phyloP scores from a whole-genome alignment of 1,140 invertebrate genomes.

The Drosophila nigromelanica region DNA sequence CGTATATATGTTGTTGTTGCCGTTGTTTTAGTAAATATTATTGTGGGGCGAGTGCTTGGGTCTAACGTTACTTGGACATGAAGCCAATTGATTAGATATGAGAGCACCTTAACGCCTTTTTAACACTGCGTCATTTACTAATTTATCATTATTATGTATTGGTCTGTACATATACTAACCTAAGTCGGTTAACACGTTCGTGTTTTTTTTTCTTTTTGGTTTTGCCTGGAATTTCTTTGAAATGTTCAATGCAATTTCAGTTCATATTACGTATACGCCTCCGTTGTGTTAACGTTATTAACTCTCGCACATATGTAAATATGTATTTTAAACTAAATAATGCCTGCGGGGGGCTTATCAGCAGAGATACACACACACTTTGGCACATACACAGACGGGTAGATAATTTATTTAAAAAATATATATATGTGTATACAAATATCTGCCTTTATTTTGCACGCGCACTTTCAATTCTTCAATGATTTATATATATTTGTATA shows the following conservation, averaged over 20 bases:
- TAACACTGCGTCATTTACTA: conserved; percentile 74
- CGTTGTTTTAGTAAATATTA: conserved; percentile 50
- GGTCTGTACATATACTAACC: conserved; percentile 49
- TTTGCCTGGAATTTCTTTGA: conserved; percentile 42
- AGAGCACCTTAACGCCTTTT: conserved; percentile 30
- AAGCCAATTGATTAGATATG: conserved; percentile 71
- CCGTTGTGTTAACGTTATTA: conserved; percentile 1
- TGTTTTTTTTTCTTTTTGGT: conserved; percentile 27
- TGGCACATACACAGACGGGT: background rate
- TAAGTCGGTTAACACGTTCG: conserved; percentile 16
- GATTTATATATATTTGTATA: conserved; percentile 2
- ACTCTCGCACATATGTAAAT: conserved; percentile 8
- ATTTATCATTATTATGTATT: conserved; percentile 69
- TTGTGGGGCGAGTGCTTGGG: conserved; percentile 1
- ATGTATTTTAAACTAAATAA: conserved; percentile 19
- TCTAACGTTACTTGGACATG: conserved; percentile 36
- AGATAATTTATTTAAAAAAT: conserved; percentile 5
- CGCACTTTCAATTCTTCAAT: conserved; percentile 7
- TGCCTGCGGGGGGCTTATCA: conserved; percentile 37
- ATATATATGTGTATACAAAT: conserved; percentile 6
- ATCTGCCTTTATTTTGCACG: conserved; percentile 10
- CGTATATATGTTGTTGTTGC: background rate
- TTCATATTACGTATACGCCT: conserved; percentile 58
- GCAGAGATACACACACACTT: conserved; percentile 4
- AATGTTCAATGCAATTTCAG: conserved; percentile 5